Base-by-base conservation (phyloP, 2,888 invertebrate species). In the Chloroclysta siterata region DNA sequence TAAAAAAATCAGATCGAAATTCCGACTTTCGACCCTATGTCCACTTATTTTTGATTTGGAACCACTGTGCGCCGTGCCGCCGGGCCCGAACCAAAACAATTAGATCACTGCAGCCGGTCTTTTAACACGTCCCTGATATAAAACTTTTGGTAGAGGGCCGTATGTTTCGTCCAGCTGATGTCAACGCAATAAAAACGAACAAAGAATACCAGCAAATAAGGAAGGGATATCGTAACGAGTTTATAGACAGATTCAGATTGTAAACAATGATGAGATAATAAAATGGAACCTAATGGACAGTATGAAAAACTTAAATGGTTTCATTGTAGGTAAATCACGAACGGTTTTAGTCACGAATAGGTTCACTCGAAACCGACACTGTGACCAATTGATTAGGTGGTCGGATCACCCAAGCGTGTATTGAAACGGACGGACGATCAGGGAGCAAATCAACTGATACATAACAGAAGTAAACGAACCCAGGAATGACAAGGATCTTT, bases 1-100 rank as follows among this genome's bases (percentile, higher is more conserved):
- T n/a, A n/a, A n/a, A n/a, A n/a, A n/a, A n/a, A n/a, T n/a, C n/a
- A n/a, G n/a, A n/a, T n/a, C n/a, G n/a, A n/a, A n/a, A n/a, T n/a
- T n/a, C n/a, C n/a, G n/a, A n/a, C n/a, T n/a, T n/a, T n/a, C n/a
- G n/a, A n/a, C n/a, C n/a, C n/a, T n/a, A n/a, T n/a, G n/a, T n/a
- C n/a, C n/a, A n/a, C n/a, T n/a, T n/a, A n/a, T n/a, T n/a, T n/a
- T n/a, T n/a, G n/a, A n/a, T n/a, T n/a, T n/a, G n/a, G n/a, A n/a
- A n/a, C n/a, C n/a, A n/a, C n/a, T n/a, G n/a, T n/a, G n/a, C n/a
- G n/a, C n/a, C n/a, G n/a, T n/a, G 72, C 74, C 28, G 76, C 77
- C 88, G 84, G 80, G 79, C 84, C 84, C 80, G 76, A 80, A 83
- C 80, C 81, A 84, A 84, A 88, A 88, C 88, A 89, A 89, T 89